phyloP scores from a whole-genome alignment of 92 coral and sea anemone species.

The Epizoanthus illoricatus region DNA sequence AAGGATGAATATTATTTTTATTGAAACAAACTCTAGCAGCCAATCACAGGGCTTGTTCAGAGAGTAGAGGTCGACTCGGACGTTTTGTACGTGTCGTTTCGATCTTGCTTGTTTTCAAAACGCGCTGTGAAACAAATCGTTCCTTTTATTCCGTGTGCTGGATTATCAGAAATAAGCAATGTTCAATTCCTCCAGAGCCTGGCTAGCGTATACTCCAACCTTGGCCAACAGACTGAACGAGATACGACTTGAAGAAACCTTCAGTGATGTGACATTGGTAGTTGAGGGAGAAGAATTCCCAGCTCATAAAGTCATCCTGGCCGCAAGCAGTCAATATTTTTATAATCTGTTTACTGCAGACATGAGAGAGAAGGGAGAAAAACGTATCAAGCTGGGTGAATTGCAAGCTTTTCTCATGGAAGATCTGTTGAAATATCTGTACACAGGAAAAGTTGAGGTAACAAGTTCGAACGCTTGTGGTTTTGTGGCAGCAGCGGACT shows the following conservation, averaged over 20 bases:
- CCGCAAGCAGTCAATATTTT: conserved; percentile 79
- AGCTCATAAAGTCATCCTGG: conserved; percentile 78
- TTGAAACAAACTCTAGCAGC: no score
- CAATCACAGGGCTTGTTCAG: no score
- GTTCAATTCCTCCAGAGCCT: no score
- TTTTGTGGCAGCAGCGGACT: conserved; percentile 81
- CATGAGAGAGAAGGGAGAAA: conserved; percentile 64
- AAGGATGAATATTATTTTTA: no score
- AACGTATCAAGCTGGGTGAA: conserved; percentile 46
- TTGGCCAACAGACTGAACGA: conserved; percentile 56
- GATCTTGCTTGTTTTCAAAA: no score
- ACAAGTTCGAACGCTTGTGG: conserved; percentile 68
- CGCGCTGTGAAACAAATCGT: no score
- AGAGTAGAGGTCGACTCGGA: no score
- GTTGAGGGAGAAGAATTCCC: conserved; percentile 71
- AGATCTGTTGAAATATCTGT: conserved; percentile 73
- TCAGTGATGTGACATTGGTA: conserved; percentile 70
- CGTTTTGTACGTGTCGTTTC: no score
- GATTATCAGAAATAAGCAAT: no score
- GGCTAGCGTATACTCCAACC: no score
- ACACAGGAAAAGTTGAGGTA: conserved; percentile 76
- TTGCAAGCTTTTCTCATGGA: conserved; percentile 67
- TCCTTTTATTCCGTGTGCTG: no score
- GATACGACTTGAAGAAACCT: conserved; percentile 65
- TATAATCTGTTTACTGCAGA: conserved; percentile 79